Conservation (phyloP, 2,797 vertebrate species). For the Luscinia megarhynchos region DNA sequence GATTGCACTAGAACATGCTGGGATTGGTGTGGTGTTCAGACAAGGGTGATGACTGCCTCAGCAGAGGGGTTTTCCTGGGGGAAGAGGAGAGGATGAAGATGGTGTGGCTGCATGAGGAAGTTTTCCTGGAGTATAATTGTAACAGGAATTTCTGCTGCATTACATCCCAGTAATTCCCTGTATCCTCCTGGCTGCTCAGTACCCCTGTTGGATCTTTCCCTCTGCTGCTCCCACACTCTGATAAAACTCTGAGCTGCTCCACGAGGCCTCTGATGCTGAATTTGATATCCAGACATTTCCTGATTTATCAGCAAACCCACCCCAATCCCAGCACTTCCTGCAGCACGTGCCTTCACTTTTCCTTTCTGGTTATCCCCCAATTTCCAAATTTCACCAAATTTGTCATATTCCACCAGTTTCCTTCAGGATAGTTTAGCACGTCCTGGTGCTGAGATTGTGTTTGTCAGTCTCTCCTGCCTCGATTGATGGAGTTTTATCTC, state of each 20-base stretch:
- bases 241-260: background rate
- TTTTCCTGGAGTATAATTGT: background rate
- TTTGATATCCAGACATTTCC: background rate
- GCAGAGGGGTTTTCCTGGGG: background rate
- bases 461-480: background rate
- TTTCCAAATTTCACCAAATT: background rate
- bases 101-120: background rate
- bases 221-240: background rate
- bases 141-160: fast-evolving
- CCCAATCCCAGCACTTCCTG: background rate
- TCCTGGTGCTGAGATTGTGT: background rate
- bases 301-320: background rate
- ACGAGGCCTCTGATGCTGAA: background rate
- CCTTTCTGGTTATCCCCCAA: background rate
- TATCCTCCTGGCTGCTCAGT: background rate
- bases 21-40: background rate
- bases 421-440: background rate
- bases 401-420: background rate
- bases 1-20: fast-evolving
- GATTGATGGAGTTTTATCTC: background rate
- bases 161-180: background rate
- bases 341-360: fast-evolving
- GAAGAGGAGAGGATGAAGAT: background rate
- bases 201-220: background rate
- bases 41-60: no score